phyloP scores from a whole-genome alignment of 1,140 invertebrate species.

The Hylaeus anthracinus region DNA sequence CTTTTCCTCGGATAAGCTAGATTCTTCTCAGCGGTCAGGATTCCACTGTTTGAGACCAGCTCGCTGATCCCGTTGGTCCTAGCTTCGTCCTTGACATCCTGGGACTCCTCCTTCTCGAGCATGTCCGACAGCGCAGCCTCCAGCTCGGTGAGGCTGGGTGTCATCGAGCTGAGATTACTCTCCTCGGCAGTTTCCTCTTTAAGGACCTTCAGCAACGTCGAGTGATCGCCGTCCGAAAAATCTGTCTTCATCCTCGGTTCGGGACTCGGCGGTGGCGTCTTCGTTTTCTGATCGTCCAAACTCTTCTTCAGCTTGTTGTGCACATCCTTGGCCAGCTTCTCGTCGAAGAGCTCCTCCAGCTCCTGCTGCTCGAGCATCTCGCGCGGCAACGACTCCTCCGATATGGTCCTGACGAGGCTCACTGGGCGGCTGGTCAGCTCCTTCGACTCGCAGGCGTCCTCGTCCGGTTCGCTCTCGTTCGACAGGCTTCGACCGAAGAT shows the following conservation, averaged over 20 bases:
- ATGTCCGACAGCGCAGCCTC: conserved; percentile 78
- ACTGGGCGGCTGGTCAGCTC: conserved; percentile 55
- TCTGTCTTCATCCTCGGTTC: conserved; percentile 68
- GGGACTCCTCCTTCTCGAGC: conserved; percentile 73
- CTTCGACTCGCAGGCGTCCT: conserved; percentile 69
- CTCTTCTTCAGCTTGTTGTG: conserved; percentile 53
- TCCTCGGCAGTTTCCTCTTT: conserved; percentile 65
- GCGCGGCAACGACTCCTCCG: conserved; percentile 76
- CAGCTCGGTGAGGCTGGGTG: conserved; percentile 77
- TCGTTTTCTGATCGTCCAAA: conserved; percentile 39
- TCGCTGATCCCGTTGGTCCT: conserved; percentile 8
- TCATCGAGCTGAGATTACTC: conserved; percentile 77
- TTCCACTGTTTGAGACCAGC: conserved; percentile 62
- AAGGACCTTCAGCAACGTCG: conserved; percentile 68
- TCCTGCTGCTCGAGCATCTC: conserved; percentile 73
- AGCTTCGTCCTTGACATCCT: conserved; percentile 26
- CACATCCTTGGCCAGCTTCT: conserved; percentile 57
- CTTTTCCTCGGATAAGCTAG: neutral
- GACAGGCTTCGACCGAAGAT: conserved; percentile 64
- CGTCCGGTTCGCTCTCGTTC: conserved; percentile 72
- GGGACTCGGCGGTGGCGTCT: conserved; percentile 73
- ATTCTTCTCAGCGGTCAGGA: conserved; percentile 57
- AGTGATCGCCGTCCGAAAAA: conserved; percentile 64
- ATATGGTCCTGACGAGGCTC: conserved; percentile 71
- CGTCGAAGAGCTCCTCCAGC: conserved; percentile 65